phyloP scores from a whole-genome alignment of 2,888 invertebrate genomes.

The Ophonus ardosiacus region DNA sequence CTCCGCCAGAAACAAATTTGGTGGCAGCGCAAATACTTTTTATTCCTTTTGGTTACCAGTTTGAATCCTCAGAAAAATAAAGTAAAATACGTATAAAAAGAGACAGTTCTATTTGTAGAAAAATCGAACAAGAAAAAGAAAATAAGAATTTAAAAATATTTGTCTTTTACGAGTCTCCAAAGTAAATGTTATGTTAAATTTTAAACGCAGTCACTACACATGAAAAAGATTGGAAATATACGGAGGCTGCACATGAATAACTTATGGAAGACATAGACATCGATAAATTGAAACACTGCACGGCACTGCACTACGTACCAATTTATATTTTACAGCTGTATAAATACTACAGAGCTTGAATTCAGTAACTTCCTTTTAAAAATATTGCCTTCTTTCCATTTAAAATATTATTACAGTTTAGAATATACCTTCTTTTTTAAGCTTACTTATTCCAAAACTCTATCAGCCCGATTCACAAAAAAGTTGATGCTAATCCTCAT shows the following conservation, averaged over 20 bases:
- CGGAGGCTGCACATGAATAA: neutral
- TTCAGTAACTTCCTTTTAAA: neutral
- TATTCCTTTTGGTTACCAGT: neutral
- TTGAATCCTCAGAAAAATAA: neutral
- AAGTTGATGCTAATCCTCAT: too few species aligned
- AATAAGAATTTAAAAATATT: slow-evolving; percentile 18
- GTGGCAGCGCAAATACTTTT: neutral
- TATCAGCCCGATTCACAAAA: too few species aligned
- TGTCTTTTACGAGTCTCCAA: slow-evolving; percentile 4
- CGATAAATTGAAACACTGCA: neutral
- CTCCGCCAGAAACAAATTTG: neutral
- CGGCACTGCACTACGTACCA: neutral
- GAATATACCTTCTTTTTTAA: too few species aligned
- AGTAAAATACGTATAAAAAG: slow-evolving; percentile 6
- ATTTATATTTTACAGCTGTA: neutral
- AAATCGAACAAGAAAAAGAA: neutral
- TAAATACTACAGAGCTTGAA: neutral
- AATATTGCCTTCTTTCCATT: too few species aligned
- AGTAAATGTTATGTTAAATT: slow-evolving; percentile 40
- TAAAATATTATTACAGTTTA: too few species aligned
- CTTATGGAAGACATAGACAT: neutral
- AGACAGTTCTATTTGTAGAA: slow-evolving; percentile 20
- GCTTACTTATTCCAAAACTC: too few species aligned
- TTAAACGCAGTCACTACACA: neutral
- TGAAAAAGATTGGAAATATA: slow-evolving; percentile 4